These are phyloP conservation scores for Hippocampus guttulatus DNA, from an alignment of 2,113 vertebrate species.

Conservation along the genomic window DNA sequence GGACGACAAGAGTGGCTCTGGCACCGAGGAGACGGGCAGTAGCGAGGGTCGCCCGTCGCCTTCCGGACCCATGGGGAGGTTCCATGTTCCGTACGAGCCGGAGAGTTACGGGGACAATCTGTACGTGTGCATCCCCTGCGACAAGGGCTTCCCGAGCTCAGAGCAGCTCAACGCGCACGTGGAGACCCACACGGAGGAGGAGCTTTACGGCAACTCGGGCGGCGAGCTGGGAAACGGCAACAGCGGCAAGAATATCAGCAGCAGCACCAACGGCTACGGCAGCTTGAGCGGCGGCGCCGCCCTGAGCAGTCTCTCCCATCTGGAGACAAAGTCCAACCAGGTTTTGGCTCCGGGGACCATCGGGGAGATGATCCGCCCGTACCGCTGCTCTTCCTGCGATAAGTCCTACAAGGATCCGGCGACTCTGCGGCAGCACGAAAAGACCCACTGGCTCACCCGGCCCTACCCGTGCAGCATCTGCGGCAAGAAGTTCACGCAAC, in stretches of 20 bases:
- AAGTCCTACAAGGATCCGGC: conserved; percentile 99
- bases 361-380: conserved; percentile 86
- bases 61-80: conserved; percentile 80
- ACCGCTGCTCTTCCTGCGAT: conserved; percentile 91
- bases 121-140: conserved; percentile 97
- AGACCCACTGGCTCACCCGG: conserved; percentile 97
- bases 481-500: conserved; percentile 99
- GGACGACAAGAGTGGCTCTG: conserved; percentile 86
- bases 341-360: conserved; percentile 66
- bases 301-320: conserved; percentile 69
- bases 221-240: conserved; percentile 72
- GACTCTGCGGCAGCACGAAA: conserved; percentile 95
- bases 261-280: conserved; percentile 60
- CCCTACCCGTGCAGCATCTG: conserved; percentile 99
- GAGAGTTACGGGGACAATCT: conserved; percentile 97
- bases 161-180: conserved; percentile 98
- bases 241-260: conserved; percentile 54
- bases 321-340: conserved; percentile 77
- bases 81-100: conserved; percentile 89
- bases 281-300: conserved; percentile 47
- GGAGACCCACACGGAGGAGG: conserved; percentile 95
- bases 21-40: conserved; percentile 93
- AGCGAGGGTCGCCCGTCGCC: conserved; percentile 89
- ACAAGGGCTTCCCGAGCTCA: conserved; percentile 96
- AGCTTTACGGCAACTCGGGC: conserved; percentile 79